These are phyloP conservation scores for Sipha flava DNA, from an alignment of 1,140 invertebrate species.

Conservation along the genomic window DNA sequence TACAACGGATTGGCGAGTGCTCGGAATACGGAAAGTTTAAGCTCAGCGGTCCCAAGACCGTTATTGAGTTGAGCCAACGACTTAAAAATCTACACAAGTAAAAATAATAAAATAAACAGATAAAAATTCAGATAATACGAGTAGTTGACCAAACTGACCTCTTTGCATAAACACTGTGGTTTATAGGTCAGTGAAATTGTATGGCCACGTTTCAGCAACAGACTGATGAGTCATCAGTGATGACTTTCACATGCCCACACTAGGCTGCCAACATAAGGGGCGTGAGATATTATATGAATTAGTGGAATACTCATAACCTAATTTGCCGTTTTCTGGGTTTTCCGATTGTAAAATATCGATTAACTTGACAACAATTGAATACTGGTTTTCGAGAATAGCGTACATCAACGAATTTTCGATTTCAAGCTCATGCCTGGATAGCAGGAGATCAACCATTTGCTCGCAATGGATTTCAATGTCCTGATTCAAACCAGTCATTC, in stretches of 20 bases:
- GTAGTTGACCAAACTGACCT: constrained; percentile 34
- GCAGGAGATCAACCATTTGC: neutral
- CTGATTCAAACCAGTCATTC: neutral
- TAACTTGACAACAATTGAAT: neutral
- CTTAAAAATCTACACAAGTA: neutral
- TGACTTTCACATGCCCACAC: constrained; percentile 60
- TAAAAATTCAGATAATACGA: too few relatives aligned
- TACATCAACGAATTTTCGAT: neutral
- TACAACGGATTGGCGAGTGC: constrained; percentile 58
- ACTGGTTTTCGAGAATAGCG: neutral
- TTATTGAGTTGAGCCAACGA: neutral
- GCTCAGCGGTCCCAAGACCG: neutral
- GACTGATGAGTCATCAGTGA: too few relatives aligned
- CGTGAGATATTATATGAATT: too few relatives aligned
- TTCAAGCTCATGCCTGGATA: neutral
- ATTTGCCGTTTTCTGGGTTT: neutral
- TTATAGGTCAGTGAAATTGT: constrained; percentile 51
- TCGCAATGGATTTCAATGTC: neutral
- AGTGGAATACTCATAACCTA: neutral
- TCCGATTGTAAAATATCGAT: neutral
- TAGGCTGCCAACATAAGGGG: constrained; percentile 64
- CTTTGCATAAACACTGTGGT: constrained; percentile 51
- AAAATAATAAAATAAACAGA: neutral
- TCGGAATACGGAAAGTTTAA: constrained; percentile 45
- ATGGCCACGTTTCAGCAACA: constrained; percentile 54